Base-by-base conservation (phyloP, 2,888 invertebrate species). In the Lamproptera curius region DNA sequence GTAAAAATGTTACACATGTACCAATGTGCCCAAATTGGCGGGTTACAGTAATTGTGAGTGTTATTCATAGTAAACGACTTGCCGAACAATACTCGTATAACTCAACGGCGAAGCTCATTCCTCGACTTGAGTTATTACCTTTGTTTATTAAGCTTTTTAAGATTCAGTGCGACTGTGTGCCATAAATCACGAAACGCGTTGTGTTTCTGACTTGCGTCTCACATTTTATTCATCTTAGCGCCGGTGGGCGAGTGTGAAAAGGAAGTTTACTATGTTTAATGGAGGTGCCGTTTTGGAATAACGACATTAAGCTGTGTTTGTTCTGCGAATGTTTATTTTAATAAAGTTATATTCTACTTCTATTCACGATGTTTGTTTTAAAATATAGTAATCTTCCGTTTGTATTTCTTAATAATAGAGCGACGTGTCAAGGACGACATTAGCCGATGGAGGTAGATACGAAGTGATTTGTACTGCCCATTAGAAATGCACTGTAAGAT, bases 91-190 rank as follows among this genome's bases (percentile, higher is more conserved):
- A 44, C 36, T 45, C 44, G 43, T 49, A 43, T 40, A 40, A 16
- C 42, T 34, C 28, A 10, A 20, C 17, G 16, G 48, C 20, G 16
- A 48, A 40, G 37, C 17, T 49, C 28, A 15, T 28, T 46, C 41
- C 31, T 45, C 35, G 41, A 44, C 49, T 50, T 50, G 49, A 50
- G 33, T 50, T 50, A 50, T 50, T 41, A 50, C 49, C 41, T 50
- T 50, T 50, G 49, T 50, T 50, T 50, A 50, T 50, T 50, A 50
- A 50, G 40, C 49, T 50, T 50, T 49, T 50, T 50, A 50, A 50
- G 44, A 50, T 50, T 50, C 49, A 41, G 41, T 41, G 44, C 37
- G 43, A 44, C 44, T 16, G 44, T 41, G 36, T 41, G 23, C 36
- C 41, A 50, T 50, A 50, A 50, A 50, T 50, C 49, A 50, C 31